Evolutionary conservation across 2,113 vertebrate species (phyloP), one percentile per base, ranked within the genome.

Genomic region (Dasyurus viverrinus): DNA sequence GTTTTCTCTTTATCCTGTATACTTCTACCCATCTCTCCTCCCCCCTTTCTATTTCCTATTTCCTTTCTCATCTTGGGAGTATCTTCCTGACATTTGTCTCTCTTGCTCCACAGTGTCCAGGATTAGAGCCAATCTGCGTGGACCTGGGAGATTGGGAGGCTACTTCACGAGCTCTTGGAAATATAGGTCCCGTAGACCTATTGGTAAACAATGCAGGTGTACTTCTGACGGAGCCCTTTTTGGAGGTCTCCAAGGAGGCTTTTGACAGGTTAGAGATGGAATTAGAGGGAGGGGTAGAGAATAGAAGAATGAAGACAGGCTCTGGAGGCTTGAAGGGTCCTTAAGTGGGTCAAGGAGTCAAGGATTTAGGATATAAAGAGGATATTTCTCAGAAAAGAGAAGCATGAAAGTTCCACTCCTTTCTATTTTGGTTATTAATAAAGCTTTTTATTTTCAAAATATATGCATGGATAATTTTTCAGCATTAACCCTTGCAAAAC

Each of bases 171-270:
- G 98, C 99, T 0, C 95, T 99, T 97, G 97, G 97, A 53, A 95
- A 98, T 0, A 53, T 99, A 0, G 99, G 99, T 2, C 98, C 98
- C 0, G 96, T 99, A 42, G 98, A 99, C 93, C 98, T 99, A 94
- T 97, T 99, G 97, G 99, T 99, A 76, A 99, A 99, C 96, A 99
- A 99, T 50, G 99, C 99, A 0, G 99, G 97, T 8, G 98, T 93
- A 5, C 98, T 98, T 11, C 46, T 53, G 54, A 98, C 99, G 91
- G 98, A 99, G 97, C 96, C 99, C 0, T 99, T 99, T 96, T 98
- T 99, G 46, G 98, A 99, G 30, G 98, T 99, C 92, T 99, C 99
- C 0, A 97, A 98, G 2, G 98, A 98, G 16, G 98, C 98, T 91
- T 99, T 99, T 95, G 98, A 99, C 98, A 98, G 98, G 99, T 99